Base-by-base conservation (phyloP, 2,797 vertebrate species). In the Crenichthys baileyi region DNA sequence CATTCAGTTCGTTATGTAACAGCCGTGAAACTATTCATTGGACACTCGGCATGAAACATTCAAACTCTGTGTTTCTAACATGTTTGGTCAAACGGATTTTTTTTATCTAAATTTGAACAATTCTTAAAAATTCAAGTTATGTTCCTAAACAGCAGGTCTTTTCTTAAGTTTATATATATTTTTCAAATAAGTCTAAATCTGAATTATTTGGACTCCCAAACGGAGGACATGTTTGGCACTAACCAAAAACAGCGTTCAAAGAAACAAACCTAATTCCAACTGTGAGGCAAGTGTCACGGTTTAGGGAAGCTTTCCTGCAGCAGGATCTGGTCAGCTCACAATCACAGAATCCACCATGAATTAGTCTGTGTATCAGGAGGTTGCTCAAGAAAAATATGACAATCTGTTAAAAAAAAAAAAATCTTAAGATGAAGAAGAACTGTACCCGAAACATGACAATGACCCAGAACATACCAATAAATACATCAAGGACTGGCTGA, bases 1-100 rank as follows among this genome's bases (percentile, higher is more conserved):
- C n/a, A 29, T 73, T 50, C 50, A 36, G 22, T 58, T 65, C 26
- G 51, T 78, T 68, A 36, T 81, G 72, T 76, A 36, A 29, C 31
- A 51, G 5, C 0, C 2, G 7, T 65, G 31, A 63, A 31, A 63
- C 36, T 36, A 63, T 8, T 4, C 29, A 18, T 18, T 20, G 31
- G 16, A 36, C 29, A 20, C 6, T 6, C 7, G 7, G 31, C 31
- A 39, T 39, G 31, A 39, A 65, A 36, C 7, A 65, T 18, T 51
- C 46, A 48, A 48, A 11, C 13, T 51, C 15, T 18, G 1, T 12
- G 13, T 20, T 51, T 15, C 31, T 22, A 9, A 39, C 4, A 65
- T 9, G 1, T 22, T 39, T 65, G 20, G 18, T 36, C 61, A 39
- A 36, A 20, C 2, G 31, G 50, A 15, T 53, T 53, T 58, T 58